A percentile compares a stretch with the other conserved stretches of the same genome.
Conservation (phyloP, 2,113 vertebrate species). For the Centropristis striata region DNA sequence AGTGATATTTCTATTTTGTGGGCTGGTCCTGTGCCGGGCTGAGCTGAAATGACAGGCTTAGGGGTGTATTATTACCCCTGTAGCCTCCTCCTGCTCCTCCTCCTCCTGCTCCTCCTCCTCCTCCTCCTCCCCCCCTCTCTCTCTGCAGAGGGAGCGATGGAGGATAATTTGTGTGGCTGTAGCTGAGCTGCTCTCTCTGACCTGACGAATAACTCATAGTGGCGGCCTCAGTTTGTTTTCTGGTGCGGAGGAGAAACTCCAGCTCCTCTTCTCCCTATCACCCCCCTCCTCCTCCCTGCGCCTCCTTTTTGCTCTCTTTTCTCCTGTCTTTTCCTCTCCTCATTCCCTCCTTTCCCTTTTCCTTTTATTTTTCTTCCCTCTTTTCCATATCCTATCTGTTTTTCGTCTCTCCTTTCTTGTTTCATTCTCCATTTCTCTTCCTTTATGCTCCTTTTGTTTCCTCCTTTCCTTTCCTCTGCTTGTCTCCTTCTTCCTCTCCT, state of each 20-base stretch:
- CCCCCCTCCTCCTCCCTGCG: too few species aligned
- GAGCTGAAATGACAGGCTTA: slow-evolving; percentile 61
- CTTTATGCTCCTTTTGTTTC: background rate
- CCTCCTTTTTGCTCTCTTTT: slow-evolving; percentile 13
- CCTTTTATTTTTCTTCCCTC: too few species aligned
- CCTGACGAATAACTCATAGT: slow-evolving; percentile 67
- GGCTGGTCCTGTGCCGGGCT: slow-evolving; percentile 28
- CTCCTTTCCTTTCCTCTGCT: background rate
- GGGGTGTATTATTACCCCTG: slow-evolving; percentile 61
- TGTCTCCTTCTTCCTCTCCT: background rate
- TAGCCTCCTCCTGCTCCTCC: slow-evolving; percentile 35
- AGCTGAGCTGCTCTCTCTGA: slow-evolving; percentile 64
- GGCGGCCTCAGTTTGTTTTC: slow-evolving; percentile 57
- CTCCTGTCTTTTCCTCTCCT: slow-evolving; percentile 2
- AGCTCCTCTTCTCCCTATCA: background rate
- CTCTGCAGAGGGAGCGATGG: slow-evolving; percentile 29
- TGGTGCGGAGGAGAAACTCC: slow-evolving; percentile 57
- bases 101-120: background rate
- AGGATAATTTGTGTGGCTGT: slow-evolving; percentile 66
- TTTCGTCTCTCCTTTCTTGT: background rate
- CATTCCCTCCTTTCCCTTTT: background rate
- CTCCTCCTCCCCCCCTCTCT: slow-evolving; percentile 30
- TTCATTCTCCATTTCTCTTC: background rate
- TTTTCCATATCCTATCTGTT: background rate
- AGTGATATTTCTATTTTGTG: slow-evolving; percentile 70